phyloP scores from a whole-genome alignment of 1,140 invertebrate genomes.

The Cydia pomonella region DNA sequence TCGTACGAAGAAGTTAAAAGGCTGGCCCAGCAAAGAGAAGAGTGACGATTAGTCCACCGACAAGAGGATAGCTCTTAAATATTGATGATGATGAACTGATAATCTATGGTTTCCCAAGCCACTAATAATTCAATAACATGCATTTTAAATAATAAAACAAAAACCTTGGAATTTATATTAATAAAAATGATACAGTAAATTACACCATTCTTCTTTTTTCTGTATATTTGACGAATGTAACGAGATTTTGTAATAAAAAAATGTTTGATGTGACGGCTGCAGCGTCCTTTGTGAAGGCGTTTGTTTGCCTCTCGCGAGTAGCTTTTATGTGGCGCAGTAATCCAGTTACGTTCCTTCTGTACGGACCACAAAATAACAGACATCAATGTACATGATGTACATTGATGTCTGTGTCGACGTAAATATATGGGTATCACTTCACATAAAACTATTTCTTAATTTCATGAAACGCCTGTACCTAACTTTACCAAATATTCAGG shows the following conservation, averaged over 20 bases:
- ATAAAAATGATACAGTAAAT: background rate
- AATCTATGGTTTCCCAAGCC: background rate
- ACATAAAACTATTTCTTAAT: too few species aligned
- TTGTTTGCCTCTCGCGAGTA: conserved; percentile 23
- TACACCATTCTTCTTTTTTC: background rate
- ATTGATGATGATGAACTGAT: too few species aligned
- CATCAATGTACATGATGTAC: background rate
- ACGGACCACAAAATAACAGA: conserved; percentile 13
- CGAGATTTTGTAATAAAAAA: conserved; percentile 20
- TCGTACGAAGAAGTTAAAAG: too few species aligned
- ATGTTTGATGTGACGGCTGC: conserved; percentile 13
- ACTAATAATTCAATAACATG: background rate
- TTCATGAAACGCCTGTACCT: too few species aligned
- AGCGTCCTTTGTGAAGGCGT: conserved; percentile 25
- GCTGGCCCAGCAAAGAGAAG: too few species aligned
- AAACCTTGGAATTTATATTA: background rate
- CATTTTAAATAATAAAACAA: background rate
- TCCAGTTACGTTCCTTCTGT: conserved; percentile 22
- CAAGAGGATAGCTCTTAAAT: too few species aligned
- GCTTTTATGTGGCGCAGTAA: conserved; percentile 32
- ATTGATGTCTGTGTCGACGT: background rate
- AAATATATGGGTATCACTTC: too few species aligned
- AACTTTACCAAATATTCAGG: too few species aligned
- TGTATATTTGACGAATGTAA: conserved; percentile 20
- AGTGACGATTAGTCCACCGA: too few species aligned